These are phyloP conservation scores for Gari tellinella DNA, from an alignment of 2,888 invertebrate species.

Conservation along the genomic window DNA sequence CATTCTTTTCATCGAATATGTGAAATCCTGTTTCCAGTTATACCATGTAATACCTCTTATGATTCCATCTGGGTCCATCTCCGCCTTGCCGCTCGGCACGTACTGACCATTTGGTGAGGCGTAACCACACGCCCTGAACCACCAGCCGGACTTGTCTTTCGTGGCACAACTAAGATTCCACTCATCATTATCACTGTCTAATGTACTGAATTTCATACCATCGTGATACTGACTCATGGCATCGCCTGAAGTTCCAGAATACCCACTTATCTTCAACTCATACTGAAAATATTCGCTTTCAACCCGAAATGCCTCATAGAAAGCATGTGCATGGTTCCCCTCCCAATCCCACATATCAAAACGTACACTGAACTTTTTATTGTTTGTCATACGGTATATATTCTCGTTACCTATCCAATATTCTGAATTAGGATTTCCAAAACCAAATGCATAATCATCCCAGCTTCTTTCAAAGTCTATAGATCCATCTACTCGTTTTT, in stretches of 20 bases:
- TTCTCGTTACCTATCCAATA: conserved; percentile 95
- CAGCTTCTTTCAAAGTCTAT: conserved; percentile 94
- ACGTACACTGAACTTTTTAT: conserved; percentile 86
- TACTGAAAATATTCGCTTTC: conserved; percentile 89
- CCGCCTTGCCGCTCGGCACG: conserved; percentile 53
- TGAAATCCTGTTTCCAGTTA: conserved; percentile 72
- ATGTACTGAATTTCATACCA: conserved; percentile 95
- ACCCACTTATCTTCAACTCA: conserved; percentile 89
- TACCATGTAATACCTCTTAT: conserved; percentile 76
- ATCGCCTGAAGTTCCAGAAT: conserved; percentile 93
- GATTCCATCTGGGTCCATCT: conserved; percentile 69
- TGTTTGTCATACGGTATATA: conserved; percentile 89
- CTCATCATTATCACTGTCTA: conserved; percentile 93
- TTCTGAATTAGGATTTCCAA: conserved; percentile 90
- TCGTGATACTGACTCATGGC: conserved; percentile 94
- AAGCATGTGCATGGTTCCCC: conserved; percentile 91
- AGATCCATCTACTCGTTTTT: conserved; percentile 91
- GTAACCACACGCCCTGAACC: conserved; percentile 77
- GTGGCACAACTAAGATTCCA: conserved; percentile 76
- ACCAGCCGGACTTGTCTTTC: conserved; percentile 79
- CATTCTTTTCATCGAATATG: conserved; percentile 70
- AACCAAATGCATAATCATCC: conserved; percentile 92
- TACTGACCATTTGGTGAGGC: conserved; percentile 77
- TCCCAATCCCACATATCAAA: conserved; percentile 94
- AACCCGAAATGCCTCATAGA: conserved; percentile 90